phyloP scores from a whole-genome alignment of 2,797 vertebrate genomes.

The Dromococcyx pavoninus region DNA sequence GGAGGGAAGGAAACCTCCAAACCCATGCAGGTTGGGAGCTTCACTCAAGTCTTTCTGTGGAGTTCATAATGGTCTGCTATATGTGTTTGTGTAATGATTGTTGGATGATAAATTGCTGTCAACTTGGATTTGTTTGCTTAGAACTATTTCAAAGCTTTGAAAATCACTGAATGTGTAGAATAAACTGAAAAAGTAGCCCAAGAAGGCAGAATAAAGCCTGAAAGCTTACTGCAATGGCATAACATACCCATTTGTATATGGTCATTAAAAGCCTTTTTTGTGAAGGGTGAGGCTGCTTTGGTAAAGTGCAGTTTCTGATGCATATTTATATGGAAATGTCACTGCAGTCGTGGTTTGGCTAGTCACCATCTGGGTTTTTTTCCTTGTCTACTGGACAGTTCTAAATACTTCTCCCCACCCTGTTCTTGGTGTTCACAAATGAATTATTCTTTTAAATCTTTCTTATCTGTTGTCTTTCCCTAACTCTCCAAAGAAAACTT shows the following conservation, averaged over 20 bases:
- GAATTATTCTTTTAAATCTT: conserved; percentile 23
- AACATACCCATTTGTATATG: not conserved
- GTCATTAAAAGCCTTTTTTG: conserved; percentile 1
- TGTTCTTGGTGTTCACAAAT: not conserved
- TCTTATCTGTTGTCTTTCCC: conserved; percentile 11
- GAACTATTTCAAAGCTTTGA: not conserved
- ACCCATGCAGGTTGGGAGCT: not conserved
- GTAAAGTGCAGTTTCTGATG: not conserved
- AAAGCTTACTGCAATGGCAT: not conserved
- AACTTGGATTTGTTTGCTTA: not conserved
- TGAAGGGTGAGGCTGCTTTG: not conserved
- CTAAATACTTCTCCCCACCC: not conserved
- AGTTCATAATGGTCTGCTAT: not conserved
- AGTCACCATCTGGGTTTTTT: not conserved
- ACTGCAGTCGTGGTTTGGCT: not conserved
- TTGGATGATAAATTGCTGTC: not conserved
- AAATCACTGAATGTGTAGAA: not conserved
- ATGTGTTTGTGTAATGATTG: not conserved
- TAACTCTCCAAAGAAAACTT: conserved; percentile 55
- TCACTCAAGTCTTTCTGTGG: not conserved
- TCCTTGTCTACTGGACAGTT: not conserved
- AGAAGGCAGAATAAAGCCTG: not conserved
- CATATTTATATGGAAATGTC: not conserved
- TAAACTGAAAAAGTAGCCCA: not conserved
- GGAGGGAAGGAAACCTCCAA: not conserved